phyloP scores from a whole-genome alignment of 2,797 vertebrate species.

The Megalops cyprinoides region DNA sequence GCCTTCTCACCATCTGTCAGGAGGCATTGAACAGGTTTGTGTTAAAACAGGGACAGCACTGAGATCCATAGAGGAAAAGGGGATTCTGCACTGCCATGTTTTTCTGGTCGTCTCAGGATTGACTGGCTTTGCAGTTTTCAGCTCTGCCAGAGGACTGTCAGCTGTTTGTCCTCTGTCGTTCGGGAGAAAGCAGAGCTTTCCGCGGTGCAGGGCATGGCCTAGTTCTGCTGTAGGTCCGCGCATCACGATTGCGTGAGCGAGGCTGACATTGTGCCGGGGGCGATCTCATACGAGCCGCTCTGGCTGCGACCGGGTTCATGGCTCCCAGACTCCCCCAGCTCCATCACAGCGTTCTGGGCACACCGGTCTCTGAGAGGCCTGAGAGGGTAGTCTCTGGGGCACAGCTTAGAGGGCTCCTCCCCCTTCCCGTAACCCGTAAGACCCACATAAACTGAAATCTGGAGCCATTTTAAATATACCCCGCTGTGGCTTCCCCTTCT shows the following conservation, averaged over 20 bases:
- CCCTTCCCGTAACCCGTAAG: too few relatives aligned
- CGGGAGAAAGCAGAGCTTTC: not conserved
- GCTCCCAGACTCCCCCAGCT: too few relatives aligned
- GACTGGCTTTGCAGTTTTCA: not conserved
- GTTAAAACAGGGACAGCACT: conserved; percentile 48
- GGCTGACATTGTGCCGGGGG: not conserved
- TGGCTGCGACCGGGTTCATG: too few relatives aligned
- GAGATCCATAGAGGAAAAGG: conserved; percentile 34
- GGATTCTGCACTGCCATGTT: too few relatives aligned
- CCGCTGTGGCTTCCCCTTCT: too few relatives aligned
- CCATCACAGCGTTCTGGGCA: too few relatives aligned
- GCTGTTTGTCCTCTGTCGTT: not conserved
- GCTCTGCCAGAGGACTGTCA: not conserved
- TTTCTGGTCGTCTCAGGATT: not conserved
- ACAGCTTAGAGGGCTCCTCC: too few relatives aligned
- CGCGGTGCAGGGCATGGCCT: not conserved
- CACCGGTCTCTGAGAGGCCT: too few relatives aligned
- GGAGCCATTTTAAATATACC: too few relatives aligned
- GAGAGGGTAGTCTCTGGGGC: too few relatives aligned
- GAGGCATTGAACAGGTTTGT: not conserved
- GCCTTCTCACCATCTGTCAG: conserved; percentile 91
- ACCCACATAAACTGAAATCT: too few relatives aligned
- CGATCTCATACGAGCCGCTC: not conserved
- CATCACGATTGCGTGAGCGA: not conserved
- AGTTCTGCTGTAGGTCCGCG: not conserved